Evolutionary conservation across 2,113 vertebrate species (phyloP).

Genomic region (Oncorhynchus mykiss): DNA sequence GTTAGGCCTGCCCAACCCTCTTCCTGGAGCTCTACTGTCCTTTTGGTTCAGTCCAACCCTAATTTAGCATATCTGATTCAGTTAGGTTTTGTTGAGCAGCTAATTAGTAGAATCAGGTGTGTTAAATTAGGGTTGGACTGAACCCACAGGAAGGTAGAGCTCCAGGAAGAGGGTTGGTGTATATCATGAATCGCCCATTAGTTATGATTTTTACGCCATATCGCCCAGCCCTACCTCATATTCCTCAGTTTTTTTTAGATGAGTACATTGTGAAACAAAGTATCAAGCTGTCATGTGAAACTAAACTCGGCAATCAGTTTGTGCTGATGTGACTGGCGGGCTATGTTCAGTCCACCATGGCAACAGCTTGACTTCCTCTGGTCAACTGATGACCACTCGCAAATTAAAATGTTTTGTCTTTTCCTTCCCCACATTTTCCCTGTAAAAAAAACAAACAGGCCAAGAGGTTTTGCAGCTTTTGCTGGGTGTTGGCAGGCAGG

Average conservation of each 20-base stretch:
- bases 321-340: neutral
- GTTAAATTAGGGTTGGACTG: too few species aligned
- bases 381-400: slow-evolving; percentile 12
- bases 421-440: slow-evolving; percentile 20
- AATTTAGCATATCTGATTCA: too few species aligned
- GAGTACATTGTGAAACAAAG: neutral
- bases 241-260: neutral
- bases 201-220: too few species aligned
- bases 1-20: too few species aligned
- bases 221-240: neutral
- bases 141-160: too few species aligned
- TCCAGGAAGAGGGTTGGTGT: too few species aligned
- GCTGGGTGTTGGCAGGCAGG: slow-evolving; percentile 34
- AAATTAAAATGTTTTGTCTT: slow-evolving; percentile 8
- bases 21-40: too few species aligned
- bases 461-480: slow-evolving; percentile 7
- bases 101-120: too few species aligned
- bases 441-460: slow-evolving; percentile 2
- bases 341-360: neutral
- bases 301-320: slow-evolving; percentile 4
- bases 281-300: slow-evolving; percentile 5
- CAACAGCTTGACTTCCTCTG: slow-evolving; percentile 40
- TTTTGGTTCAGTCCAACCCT: too few species aligned
- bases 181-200: too few species aligned
- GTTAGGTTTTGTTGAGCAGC: too few species aligned